Base-by-base conservation (phyloP, 2,113 vertebrate genomes). In the Cottus gobio region DNA sequence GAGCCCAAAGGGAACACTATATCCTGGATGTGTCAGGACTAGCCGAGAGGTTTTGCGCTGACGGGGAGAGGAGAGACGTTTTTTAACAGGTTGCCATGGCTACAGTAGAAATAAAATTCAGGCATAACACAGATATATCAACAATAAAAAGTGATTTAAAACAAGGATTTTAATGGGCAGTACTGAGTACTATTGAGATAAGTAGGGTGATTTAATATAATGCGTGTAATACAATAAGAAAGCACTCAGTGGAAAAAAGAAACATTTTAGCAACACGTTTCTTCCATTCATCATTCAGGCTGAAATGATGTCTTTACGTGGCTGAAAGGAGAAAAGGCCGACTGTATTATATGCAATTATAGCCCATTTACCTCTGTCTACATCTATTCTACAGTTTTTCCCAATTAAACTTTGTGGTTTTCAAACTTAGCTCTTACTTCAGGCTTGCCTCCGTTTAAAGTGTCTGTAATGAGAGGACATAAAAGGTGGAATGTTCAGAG, bases 21-120 rank as follows among this genome's bases (percentile, higher is more conserved):
- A 87, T 83, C 89, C 91, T 90, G 90, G 87, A 88, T 92, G 89
- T 94, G 92, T 92, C 89, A 91, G 77, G 52, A 73, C 56, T 22
- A 77, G 75, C 73, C 83, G 44, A 72, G 68, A 75, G 81, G 81
- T 74, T 77, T 62, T 42, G 62, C 39, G 57, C 31, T 84, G 88
- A 92, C 70, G 73, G 54, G 80, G 50, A 79, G 58, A 82, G 62
- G 83, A 54, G 76, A 73, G 64, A 65, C 69, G 64, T 70, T 48
- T 82, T 65, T 50, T 22, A 71, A 75, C 74, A 42, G 42, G 68
- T 71, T 84, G 69, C 18, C 24, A 26, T 50, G 20, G 48, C 28
- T 31, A 12, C 13, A 26, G 44, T 8, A 34, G 13, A 34, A 28
- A 39, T 28, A 22, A n/a, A 36, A 39, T 3, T 18, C 15, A 22